phyloP scores from a whole-genome alignment of 2,113 vertebrate genomes.

The Sciurus niger region DNA sequence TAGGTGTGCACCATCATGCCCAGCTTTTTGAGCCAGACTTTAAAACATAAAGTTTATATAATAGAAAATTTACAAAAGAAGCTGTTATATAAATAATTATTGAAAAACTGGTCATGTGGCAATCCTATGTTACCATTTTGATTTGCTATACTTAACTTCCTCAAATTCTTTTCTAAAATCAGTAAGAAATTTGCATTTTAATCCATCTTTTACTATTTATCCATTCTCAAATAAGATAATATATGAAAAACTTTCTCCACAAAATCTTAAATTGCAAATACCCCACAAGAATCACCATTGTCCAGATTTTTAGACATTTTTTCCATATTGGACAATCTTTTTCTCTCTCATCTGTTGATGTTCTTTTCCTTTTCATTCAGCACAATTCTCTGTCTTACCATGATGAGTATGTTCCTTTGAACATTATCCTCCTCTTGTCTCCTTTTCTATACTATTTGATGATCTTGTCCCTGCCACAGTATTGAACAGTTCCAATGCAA shows the following conservation, averaged over 20 bases:
- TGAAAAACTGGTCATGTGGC: background rate
- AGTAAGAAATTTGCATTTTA: background rate
- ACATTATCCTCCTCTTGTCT: background rate
- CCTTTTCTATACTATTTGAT: background rate
- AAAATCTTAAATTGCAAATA: background rate
- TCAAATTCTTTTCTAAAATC: background rate
- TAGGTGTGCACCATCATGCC: too few relatives aligned
- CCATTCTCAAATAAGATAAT: background rate
- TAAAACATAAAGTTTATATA: background rate
- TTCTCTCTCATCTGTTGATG: background rate
- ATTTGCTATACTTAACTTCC: background rate
- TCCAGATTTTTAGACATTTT: background rate
- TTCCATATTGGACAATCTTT: background rate
- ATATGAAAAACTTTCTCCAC: background rate
- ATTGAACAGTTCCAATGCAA: background rate
- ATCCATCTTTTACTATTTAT: background rate
- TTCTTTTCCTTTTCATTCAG: background rate
- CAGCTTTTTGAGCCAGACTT: background rate
- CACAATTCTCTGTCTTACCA: background rate
- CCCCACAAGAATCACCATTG: background rate
- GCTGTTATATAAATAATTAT: background rate
- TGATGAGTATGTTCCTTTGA: fast-evolving
- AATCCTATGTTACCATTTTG: background rate
- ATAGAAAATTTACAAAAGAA: background rate
- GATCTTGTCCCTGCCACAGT: fast-evolving